Percentiles rank a stretch among this genome's conserved stretches.
Evolutionary conservation across 2,113 vertebrate genomes (phyloP).

Genomic region (Labeo catla): DNA sequence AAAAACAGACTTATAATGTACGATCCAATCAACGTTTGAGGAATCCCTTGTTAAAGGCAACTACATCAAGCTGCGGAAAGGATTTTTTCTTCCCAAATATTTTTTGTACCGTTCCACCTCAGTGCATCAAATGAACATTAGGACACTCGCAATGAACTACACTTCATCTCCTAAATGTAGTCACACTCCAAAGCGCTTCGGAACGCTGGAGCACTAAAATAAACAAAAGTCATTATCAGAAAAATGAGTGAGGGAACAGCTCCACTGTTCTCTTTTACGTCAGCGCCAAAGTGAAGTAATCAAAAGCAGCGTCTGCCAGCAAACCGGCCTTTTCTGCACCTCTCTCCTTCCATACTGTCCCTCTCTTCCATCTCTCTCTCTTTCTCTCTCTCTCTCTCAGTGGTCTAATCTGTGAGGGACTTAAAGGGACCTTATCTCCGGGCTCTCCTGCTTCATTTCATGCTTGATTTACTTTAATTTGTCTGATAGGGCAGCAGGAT

Average conservation of each 20-base stretch:
- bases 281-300: conserved; percentile 37
- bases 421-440: conserved; percentile 92
- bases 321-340: conserved; percentile 23
- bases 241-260: background rate
- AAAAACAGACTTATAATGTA: background rate
- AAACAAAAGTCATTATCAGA: conserved; percentile 34
- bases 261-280: conserved; percentile 27
- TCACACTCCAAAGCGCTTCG: conserved; percentile 23
- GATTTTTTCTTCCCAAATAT: background rate
- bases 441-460: conserved; percentile 99
- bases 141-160: background rate
- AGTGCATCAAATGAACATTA: conserved; percentile 18
- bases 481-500: conserved; percentile 90
- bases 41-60: background rate
- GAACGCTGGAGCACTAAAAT: background rate
- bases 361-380: conserved; percentile 35
- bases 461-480: conserved; percentile 99
- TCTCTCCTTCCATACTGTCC: conserved; percentile 2
- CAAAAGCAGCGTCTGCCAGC: conserved; percentile 43
- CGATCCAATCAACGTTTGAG: background rate
- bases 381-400: conserved; percentile 52
- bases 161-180: background rate
- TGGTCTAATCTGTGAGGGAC: conserved; percentile 60
- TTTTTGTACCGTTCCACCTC: conserved; percentile 8
- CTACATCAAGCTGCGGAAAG: background rate